A percentile compares a stretch with the other conserved stretches of the same genome.
Conservation (phyloP, 53 echinoderm and acorn worm species). For the Paelopatides confundens region DNA sequence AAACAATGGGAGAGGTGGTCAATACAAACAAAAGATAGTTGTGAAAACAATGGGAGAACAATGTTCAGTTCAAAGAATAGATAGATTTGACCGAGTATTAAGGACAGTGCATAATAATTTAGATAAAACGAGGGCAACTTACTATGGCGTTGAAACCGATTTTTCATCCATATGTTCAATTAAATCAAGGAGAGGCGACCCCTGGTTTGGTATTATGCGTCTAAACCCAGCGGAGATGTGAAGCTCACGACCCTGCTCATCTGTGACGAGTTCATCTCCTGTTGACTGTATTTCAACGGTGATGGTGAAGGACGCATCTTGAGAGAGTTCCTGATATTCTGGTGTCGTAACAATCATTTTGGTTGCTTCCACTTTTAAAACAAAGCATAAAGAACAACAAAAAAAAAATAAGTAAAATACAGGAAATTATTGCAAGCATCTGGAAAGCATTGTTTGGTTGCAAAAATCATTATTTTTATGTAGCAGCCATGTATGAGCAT, state of each 20-base stretch:
- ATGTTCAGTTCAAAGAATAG: no score
- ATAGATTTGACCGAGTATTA: no score
- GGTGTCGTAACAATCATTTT: conserved; percentile 71
- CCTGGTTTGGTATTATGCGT: conserved; percentile 72
- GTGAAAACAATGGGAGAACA: no score
- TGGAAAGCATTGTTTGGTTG: no score
- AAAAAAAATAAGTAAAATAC: no score
- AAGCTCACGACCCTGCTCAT: conserved; percentile 75
- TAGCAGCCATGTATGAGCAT: no score
- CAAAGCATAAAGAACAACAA: no score
- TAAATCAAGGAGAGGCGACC: conserved; percentile 85
- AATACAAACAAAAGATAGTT: no score
- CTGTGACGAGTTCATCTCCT: conserved; percentile 71
- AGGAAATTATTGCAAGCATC: no score
- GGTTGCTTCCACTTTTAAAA: conserved; percentile 78
- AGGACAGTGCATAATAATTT: no score
- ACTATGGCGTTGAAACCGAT: conserved; percentile 85
- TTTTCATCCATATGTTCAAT: conserved; percentile 98
- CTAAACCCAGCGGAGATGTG: conserved; percentile 82
- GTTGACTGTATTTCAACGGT: conserved; percentile 76
- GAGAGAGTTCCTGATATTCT: conserved; percentile 71
- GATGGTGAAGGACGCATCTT: conserved; percentile 86
- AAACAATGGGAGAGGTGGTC: no score
- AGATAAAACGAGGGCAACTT: conserved; percentile 18
- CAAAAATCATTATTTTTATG: no score